Evolutionary conservation across 2,888 invertebrate genomes (phyloP).

Genomic region (Ophion slaviceki): DNA sequence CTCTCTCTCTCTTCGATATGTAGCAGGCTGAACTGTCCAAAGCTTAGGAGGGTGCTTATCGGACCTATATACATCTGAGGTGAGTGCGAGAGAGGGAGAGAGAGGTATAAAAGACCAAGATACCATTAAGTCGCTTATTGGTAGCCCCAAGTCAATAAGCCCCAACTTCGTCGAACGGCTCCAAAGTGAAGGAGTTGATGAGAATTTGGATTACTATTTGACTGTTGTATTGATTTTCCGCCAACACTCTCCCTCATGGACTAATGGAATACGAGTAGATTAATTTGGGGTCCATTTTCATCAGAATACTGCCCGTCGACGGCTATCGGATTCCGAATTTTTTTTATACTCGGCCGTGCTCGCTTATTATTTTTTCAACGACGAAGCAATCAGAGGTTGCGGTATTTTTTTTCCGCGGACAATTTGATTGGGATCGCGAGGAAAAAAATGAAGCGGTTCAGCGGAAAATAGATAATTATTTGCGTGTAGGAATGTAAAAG

Average conservation of each 20-base stretch:
- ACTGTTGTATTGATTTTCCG: not conserved
- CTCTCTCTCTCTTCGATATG: constrained; percentile 8
- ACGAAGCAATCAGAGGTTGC: too few species aligned
- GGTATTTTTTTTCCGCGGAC: too few species aligned
- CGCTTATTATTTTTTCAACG: too few species aligned
- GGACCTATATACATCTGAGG: not conserved
- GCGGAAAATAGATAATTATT: too few species aligned
- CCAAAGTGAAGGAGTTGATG: not conserved
- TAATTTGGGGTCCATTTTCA: not conserved
- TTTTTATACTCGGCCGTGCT: too few species aligned
- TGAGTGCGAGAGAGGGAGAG: not conserved
- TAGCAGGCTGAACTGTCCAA: constrained; percentile 1
- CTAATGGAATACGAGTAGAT: not conserved
- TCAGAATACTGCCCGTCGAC: too few species aligned
- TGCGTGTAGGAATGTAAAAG: too few species aligned
- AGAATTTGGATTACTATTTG: not conserved
- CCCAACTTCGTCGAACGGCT: not conserved
- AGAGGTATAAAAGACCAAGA: constrained; percentile 6
- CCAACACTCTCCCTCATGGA: not conserved
- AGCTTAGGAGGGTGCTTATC: constrained; percentile 23
- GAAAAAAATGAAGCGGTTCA: too few species aligned
- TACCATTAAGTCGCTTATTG: constrained; percentile 46
- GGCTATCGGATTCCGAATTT: too few species aligned
- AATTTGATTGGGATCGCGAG: too few species aligned
- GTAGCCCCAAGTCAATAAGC: constrained; percentile 45